phyloP scores from a whole-genome alignment of 2,888 invertebrate genomes.

The Anorthoa munda region DNA sequence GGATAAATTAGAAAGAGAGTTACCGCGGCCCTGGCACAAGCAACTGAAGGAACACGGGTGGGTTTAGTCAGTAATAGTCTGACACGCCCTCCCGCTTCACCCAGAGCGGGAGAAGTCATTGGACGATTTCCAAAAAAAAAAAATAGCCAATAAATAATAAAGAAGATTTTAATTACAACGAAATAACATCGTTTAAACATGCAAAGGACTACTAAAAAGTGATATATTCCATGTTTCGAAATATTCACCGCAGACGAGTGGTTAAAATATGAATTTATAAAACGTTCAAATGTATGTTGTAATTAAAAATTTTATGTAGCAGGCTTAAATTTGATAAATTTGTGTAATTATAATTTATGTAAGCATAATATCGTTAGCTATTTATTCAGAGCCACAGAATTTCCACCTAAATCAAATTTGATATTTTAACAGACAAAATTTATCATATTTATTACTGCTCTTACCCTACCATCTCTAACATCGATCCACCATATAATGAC shows the following conservation, averaged over 20 bases:
- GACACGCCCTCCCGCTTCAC: too few relatives aligned
- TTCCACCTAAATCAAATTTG: background rate
- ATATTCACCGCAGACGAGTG: conserved; percentile 13
- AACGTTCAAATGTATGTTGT: conserved; percentile 13
- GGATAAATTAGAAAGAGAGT: too few relatives aligned
- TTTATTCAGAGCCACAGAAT: background rate
- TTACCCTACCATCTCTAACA: too few relatives aligned
- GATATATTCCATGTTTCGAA: background rate
- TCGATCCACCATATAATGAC: too few relatives aligned
- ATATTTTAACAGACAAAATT: background rate
- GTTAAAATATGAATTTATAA: background rate
- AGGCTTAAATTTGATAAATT: background rate
- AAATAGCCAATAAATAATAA: conserved; percentile 23
- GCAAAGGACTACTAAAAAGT: background rate
- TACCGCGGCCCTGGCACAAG: too few relatives aligned
- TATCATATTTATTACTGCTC: too few relatives aligned
- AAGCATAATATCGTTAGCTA: background rate
- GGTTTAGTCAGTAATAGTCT: too few relatives aligned
- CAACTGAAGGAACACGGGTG: too few relatives aligned
- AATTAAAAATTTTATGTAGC: background rate
- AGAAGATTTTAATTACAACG: conserved; percentile 5
- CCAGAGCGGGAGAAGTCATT: too few relatives aligned
- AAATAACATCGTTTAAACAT: background rate
- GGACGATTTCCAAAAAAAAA: too few relatives aligned
- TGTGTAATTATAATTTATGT: background rate